Evolutionary conservation across 2,113 vertebrate genomes (phyloP).

Genomic region (Scomber japonicus): DNA sequence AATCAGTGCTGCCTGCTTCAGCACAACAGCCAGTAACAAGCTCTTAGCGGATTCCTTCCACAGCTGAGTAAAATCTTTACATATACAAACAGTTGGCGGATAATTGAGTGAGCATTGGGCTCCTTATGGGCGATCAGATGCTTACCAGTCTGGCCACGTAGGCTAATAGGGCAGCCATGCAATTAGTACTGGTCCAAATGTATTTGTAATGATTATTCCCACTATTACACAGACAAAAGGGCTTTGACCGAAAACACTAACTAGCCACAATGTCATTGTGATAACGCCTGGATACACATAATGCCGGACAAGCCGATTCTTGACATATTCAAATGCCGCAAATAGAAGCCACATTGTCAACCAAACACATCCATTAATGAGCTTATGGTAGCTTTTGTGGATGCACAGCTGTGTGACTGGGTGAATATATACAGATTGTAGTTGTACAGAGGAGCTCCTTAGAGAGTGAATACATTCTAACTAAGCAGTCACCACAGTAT

Average conservation of each 20-base stretch:
- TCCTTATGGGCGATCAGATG: constrained; percentile 49
- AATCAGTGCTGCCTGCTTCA: constrained; percentile 27
- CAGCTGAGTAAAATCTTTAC: constrained; percentile 60
- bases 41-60: constrained; percentile 34
- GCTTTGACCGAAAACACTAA: constrained; percentile 50
- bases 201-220: constrained; percentile 67
- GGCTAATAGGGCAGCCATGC: constrained; percentile 52
- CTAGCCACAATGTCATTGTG: constrained; percentile 21
- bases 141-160: constrained; percentile 61
- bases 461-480: background rate
- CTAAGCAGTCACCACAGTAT: background rate
- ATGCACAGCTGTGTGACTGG: constrained; percentile 28
- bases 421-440: constrained; percentile 4
- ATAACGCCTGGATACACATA: constrained; percentile 12
- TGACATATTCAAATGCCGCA: background rate
- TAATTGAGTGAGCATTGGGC: constrained; percentile 47
- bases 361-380: constrained; percentile 37
- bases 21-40: constrained; percentile 52
- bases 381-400: constrained; percentile 31
- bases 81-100: constrained; percentile 56
- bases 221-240: constrained; percentile 57
- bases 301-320: constrained; percentile 14
- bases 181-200: constrained; percentile 64
- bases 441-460: background rate
- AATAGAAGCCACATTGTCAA: constrained; percentile 24